Evolutionary conservation across 2,888 invertebrate genomes (phyloP), one percentile per base, ranked within the genome.

Genomic region (Uropetala carovei): DNA sequence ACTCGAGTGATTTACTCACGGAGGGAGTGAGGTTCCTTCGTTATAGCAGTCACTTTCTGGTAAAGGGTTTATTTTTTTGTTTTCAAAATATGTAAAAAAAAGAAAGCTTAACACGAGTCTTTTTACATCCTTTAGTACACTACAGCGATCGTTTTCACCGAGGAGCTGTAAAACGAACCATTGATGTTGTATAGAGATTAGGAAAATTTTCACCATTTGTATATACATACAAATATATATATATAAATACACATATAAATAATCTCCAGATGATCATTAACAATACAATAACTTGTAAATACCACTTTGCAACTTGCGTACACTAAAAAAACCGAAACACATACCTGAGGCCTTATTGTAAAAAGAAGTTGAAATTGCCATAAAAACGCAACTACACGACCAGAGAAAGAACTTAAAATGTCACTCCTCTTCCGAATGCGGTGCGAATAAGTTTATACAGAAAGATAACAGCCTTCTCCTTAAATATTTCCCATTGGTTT

Each of bases 331-430:
- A 86, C 43, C 22, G 22, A 89, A 18, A 89, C 89, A 89, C 89
- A 89, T 68, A 89, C 89, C 89, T 89, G 89, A 89, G 89, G 89
- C 89, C 89, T 89, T 89, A 89, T 89, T 89, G 60, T 64, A 68
- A 68, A 43, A 64, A 89, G 89, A 89, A 68, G 56, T 64, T 30
- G 68, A 89, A 89, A 43, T 89, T 75, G 43, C 64, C 56, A 89
- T 89, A 30, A 68, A 43, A 57, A 83, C 83, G 43, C 43, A 57
- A 43, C 64, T 68, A 60, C 64, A 89, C 64, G 75, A 75, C 22
- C 75, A 27, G 27, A 13, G 75, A 13, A 22, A 75, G 27, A 75
- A 27, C 75, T 43, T 75, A 11, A 18, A 27, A 27, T 27, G 75
- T 27, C 11, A 75, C 9, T 27, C 27, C 75, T 27, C 75, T 75